Conservation (phyloP, 2,113 vertebrate species). For the Forbesichthys papilliferus region DNA sequence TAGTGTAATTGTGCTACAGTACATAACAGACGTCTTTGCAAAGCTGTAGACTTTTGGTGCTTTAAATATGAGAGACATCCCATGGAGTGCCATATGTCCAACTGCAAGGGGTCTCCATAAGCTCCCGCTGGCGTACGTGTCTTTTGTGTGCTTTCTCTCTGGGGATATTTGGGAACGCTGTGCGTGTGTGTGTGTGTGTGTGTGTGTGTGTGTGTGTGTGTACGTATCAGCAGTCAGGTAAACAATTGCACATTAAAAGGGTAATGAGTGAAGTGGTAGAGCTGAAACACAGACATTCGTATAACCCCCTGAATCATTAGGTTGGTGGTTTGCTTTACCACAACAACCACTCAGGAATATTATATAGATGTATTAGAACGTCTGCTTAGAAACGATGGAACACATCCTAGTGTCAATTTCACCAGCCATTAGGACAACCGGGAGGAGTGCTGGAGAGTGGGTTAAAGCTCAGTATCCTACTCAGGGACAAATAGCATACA, state of each 20-base stretch:
- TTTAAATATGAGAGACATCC: conserved; percentile 12
- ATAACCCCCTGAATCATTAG: too few species aligned
- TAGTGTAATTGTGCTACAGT: too few species aligned
- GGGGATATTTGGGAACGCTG: background rate
- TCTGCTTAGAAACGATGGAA: too few species aligned
- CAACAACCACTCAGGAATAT: too few species aligned
- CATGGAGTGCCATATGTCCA: conserved; percentile 47
- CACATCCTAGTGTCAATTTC: too few species aligned
- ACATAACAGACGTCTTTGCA: background rate
- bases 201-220: conserved; percentile 18
- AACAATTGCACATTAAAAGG: conserved; percentile 40
- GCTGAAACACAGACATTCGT: too few species aligned
- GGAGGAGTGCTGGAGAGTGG: too few species aligned
- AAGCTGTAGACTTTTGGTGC: background rate
- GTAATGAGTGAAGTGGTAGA: conserved; percentile 16
- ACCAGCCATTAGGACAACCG: too few species aligned
- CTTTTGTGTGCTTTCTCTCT: conserved; percentile 3
- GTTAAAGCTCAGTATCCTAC: too few species aligned
- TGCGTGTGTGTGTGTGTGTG: conserved; percentile 23
- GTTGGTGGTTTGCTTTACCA: background rate
- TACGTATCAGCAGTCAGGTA: conserved; percentile 42
- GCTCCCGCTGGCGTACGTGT: conserved; percentile 16
- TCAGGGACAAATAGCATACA: too few species aligned
- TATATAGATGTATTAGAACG: too few species aligned
- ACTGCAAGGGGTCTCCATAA: conserved; percentile 37